Evolutionary conservation across 2,113 vertebrate species (phyloP).

Genomic region (Calypte anna): DNA sequence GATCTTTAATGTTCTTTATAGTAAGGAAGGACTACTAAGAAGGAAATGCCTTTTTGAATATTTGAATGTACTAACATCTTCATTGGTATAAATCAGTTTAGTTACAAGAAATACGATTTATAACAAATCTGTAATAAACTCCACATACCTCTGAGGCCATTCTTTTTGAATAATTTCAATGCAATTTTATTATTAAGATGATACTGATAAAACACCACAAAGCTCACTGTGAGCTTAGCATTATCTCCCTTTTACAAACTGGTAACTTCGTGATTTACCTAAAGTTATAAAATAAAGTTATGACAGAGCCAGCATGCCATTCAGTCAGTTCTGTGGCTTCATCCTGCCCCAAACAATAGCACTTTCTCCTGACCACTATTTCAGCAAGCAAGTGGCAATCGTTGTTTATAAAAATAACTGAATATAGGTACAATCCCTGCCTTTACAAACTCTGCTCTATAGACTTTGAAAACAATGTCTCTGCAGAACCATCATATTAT

Average conservation of each 20-base stretch:
- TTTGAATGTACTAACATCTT: conserved; percentile 7
- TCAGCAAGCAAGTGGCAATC: neutral
- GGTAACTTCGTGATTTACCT: neutral
- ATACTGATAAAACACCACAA: neutral
- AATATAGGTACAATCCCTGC: neutral
- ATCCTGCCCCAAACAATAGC: neutral
- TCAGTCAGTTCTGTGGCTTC: neutral
- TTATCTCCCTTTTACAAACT: neutral
- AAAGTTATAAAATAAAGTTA: neutral
- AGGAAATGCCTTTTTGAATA: neutral
- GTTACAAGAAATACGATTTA: neutral
- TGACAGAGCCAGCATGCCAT: neutral
- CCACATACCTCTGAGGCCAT: neutral
- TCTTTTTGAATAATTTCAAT: conserved; percentile 8
- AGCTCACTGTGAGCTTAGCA: neutral
- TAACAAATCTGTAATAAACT: neutral
- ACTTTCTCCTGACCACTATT: neutral
- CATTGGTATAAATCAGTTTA: neutral
- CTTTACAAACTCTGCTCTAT: neutral
- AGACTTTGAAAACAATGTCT: neutral
- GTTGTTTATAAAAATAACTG: neutral
- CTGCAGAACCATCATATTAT: neutral
- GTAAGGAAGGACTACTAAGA: neutral
- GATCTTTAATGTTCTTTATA: neutral
- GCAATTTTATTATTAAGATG: neutral